Conservation (phyloP, 2,113 vertebrate species). For the Aviceda subcristata region DNA sequence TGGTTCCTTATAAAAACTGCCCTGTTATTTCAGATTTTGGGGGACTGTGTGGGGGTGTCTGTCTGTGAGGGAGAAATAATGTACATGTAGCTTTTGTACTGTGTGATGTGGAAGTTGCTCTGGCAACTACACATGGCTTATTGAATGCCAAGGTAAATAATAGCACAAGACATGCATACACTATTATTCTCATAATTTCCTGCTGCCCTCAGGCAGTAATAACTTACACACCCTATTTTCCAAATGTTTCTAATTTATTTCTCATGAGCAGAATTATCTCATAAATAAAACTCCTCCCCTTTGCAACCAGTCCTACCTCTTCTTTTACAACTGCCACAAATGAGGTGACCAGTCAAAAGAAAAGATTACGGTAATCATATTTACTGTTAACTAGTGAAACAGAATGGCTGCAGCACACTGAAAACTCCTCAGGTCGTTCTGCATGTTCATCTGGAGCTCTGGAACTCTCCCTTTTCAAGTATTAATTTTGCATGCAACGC, state of each 20-base stretch:
- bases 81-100: neutral
- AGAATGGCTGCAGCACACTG: neutral
- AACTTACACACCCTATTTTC: slow-evolving; percentile 69
- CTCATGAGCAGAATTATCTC: slow-evolving; percentile 62
- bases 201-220: slow-evolving; percentile 60
- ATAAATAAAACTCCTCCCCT: slow-evolving; percentile 15
- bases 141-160: slow-evolving; percentile 69
- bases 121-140: slow-evolving; percentile 1
- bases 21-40: neutral
- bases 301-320: neutral
- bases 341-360: neutral
- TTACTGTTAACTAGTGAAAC: neutral
- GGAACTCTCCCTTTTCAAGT: neutral
- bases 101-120: slow-evolving; percentile 16
- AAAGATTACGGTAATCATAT: neutral
- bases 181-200: slow-evolving; percentile 62
- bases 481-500: neutral
- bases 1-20: neutral
- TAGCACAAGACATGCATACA: slow-evolving; percentile 23
- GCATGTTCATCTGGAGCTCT: neutral
- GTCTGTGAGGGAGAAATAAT: neutral
- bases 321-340: neutral
- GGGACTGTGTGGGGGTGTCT: neutral
- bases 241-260: slow-evolving; percentile 71
- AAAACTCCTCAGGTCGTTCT: rapidly evolving